These are phyloP conservation scores for Dreissena polymorpha DNA, from an alignment of 1,140 invertebrate genomes.

Conservation along the genomic window DNA sequence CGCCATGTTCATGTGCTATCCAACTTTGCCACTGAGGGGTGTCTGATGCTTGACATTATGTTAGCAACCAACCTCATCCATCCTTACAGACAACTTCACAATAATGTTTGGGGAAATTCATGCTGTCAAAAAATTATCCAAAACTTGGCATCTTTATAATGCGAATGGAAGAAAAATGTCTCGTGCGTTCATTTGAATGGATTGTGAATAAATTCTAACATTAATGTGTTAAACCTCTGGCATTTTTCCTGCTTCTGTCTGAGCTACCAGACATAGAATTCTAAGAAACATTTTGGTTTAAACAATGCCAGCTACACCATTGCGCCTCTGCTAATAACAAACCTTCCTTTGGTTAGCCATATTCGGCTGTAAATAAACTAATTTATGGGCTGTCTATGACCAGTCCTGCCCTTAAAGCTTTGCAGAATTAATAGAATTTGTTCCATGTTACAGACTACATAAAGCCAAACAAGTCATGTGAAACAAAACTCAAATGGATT, in stretches of 20 bases:
- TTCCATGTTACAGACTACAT: conserved; percentile 1
- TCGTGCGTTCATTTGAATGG: neutral
- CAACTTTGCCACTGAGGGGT: too few relatives aligned
- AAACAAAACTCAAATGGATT: conserved; percentile 55
- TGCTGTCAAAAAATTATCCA: too few relatives aligned
- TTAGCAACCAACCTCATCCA: too few relatives aligned
- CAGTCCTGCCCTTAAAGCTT: conserved; percentile 9
- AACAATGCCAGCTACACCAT: neutral
- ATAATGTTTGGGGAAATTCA: too few relatives aligned
- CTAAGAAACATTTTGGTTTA: neutral
- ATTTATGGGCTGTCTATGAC: conserved; percentile 32
- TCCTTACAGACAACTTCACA: too few relatives aligned
- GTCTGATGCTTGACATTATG: too few relatives aligned
- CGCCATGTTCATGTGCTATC: too few relatives aligned
- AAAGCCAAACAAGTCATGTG: conserved; percentile 23
- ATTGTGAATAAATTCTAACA: neutral
- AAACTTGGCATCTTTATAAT: too few relatives aligned
- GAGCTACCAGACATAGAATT: neutral
- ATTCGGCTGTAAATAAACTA: conserved; percentile 36
- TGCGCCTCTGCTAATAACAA: conserved; percentile 14
- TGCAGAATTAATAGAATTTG: conserved; percentile 50
- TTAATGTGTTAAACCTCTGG: neutral
- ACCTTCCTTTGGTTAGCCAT: conserved; percentile 17
- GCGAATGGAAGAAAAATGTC: too few relatives aligned
- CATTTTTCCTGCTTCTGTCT: conserved; percentile 1